Percentiles rank a stretch among this genome's conserved stretches.
These are phyloP conservation scores for Clitarchus hookeri DNA, from an alignment of 2,888 invertebrate genomes.

Conservation along the genomic window DNA sequence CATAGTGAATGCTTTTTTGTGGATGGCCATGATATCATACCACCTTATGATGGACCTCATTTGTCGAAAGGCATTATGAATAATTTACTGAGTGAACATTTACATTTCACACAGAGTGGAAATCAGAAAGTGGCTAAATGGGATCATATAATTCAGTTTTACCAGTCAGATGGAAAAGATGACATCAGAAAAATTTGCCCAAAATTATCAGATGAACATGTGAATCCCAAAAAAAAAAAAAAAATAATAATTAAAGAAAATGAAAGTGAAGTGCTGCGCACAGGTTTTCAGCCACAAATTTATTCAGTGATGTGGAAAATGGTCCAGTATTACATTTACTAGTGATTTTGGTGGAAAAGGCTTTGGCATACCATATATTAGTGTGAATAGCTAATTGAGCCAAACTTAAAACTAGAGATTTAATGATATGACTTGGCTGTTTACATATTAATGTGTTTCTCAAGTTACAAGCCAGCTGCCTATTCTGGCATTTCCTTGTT, in stretches of 20 bases:
- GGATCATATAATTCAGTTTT: constrained; percentile 15
- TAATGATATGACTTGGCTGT: too few relatives aligned
- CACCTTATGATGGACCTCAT: not conserved
- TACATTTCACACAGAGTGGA: not conserved
- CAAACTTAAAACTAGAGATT: too few relatives aligned
- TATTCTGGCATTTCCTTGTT: too few relatives aligned
- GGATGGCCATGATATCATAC: not conserved
- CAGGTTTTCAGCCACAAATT: not conserved
- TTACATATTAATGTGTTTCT: too few relatives aligned
- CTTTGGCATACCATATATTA: too few relatives aligned
- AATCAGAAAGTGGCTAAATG: constrained; percentile 1
- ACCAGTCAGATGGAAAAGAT: not conserved
- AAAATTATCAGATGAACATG: not conserved
- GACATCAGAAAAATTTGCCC: not conserved
- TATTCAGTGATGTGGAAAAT: not conserved
- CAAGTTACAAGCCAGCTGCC: too few relatives aligned
- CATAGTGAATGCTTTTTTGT: not conserved
- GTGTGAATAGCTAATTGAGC: too few relatives aligned
- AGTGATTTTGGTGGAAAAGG: too few relatives aligned
- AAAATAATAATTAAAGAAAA: too few relatives aligned
- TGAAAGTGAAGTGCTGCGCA: constrained; percentile 11
- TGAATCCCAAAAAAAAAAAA: not conserved
- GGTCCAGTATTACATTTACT: too few relatives aligned
- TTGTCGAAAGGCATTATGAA: too few relatives aligned
- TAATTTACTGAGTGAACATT: not conserved